These are phyloP conservation scores for Tychaedon coryphoeus DNA, from an alignment of 2,113 vertebrate species.

Conservation along the genomic window DNA sequence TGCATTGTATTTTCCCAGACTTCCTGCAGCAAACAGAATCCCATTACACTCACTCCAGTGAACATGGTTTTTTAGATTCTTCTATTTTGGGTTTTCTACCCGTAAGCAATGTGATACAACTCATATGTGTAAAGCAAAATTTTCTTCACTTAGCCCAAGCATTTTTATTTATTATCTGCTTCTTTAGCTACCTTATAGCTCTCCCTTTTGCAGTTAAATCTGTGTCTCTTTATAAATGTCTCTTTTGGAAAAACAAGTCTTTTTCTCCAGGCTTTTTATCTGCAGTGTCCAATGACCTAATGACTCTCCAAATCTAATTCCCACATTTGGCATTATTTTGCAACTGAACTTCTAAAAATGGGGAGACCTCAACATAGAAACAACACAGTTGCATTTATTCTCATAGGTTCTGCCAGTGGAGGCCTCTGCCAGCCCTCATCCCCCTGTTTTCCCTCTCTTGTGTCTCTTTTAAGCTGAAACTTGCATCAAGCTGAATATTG, in stretches of 20 bases:
- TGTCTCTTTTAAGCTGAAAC: background rate
- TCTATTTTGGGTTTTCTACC: background rate
- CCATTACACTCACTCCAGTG: background rate
- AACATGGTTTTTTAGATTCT: background rate
- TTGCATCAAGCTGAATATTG: background rate
- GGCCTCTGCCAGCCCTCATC: background rate
- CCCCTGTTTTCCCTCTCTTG: background rate
- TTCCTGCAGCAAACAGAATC: background rate
- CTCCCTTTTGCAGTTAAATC: conserved; percentile 37
- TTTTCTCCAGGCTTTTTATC: conserved; percentile 27
- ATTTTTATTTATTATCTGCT: background rate
- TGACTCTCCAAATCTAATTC: background rate
- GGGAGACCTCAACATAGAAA: background rate
- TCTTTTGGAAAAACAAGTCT: conserved; percentile 33
- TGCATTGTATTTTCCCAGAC: background rate
- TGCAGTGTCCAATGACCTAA: background rate
- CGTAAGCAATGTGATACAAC: background rate
- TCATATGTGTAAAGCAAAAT: background rate
- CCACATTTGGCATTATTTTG: background rate
- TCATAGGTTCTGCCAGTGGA: background rate
- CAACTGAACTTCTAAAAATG: background rate
- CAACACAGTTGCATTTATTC: background rate
- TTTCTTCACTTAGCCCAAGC: background rate
- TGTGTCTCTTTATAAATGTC: conserved; percentile 31
- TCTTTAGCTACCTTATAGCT: conserved; percentile 11